Evolutionary conservation across 2,888 invertebrate genomes (phyloP), one percentile per base, ranked within the genome.

Genomic region (Trichopoda pennipes): DNA sequence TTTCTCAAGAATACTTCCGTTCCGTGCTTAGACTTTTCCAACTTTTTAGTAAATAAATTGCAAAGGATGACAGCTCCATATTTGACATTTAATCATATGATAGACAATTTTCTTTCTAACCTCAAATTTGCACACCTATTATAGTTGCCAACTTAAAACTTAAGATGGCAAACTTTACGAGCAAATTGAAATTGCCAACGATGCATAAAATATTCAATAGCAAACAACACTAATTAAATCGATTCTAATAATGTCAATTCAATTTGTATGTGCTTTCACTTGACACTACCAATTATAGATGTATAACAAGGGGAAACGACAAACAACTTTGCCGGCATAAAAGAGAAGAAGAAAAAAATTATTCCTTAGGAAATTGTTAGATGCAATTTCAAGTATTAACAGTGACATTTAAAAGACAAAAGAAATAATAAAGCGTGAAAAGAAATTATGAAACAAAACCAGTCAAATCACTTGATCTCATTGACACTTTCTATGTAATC

Each of bases 401-500:
- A n/a, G 35, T 47, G 49, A 35, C 21, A 35, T 58, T 58, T n/a
- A 55, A 44, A 60, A 58, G n/a, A 49, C 16, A 56, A 76, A 51
- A 16, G n/a, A 38, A 17, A 42, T 32, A 58, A 51, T 9, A 73
- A 21, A 66, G 23, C 66, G 53, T 55, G 1, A 28, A 6, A 23
- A 64, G 28, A 49, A 49, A 64, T 64, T 28, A 16, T n/a, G 47
- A 53, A 42, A 42, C 28, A 16, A 74, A 68, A 49, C 42, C 55
- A 51, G 17, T 55, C 68, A 73, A 77, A 68, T 60, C 35, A 19
- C 38, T 60, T 72, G 61, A 44, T 77, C 63, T 32, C 14, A 66
- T 47, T 70, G 64, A 47, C 70, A 75, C 64, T 64, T 44, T 63
- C 61, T 77, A 23, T 42, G 49, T 8, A 56, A 58, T n/a, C n/a